Evolutionary conservation across 1,140 invertebrate species (phyloP).

Genomic region (Vanessa atalanta): DNA sequence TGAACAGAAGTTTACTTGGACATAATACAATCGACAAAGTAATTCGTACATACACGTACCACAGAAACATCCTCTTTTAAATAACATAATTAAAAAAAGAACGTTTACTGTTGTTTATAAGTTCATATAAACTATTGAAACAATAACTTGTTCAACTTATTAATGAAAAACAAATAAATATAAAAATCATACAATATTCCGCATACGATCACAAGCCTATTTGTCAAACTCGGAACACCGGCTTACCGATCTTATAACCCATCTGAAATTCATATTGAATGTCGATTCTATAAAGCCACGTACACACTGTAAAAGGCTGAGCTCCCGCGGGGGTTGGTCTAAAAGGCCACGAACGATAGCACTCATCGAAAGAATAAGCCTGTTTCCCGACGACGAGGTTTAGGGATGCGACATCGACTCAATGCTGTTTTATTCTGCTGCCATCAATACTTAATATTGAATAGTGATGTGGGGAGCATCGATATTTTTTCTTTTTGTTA

Average conservation of each 20-base stretch:
- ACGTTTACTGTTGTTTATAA: no score
- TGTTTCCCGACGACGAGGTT: conserved; percentile 76
- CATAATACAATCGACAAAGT: no score
- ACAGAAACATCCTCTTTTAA: no score
- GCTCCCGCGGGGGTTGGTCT: conserved; percentile 63
- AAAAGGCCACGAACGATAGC: conserved; percentile 72
- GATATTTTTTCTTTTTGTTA: background rate
- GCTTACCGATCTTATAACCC: conserved; percentile 68
- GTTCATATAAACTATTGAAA: no score
- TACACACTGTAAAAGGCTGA: conserved; percentile 76
- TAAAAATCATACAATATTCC: conserved; percentile 19
- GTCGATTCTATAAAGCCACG: conserved; percentile 71
- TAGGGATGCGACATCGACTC: conserved; percentile 72
- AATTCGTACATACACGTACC: no score
- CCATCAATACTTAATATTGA: conserved; percentile 79
- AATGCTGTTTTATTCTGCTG: conserved; percentile 78
- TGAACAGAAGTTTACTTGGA: no score
- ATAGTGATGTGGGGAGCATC: conserved; percentile 49
- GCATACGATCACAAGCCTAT: conserved; percentile 53
- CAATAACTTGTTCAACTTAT: background rate
- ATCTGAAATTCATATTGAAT: conserved; percentile 77
- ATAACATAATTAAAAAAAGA: no score
- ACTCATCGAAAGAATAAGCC: conserved; percentile 79
- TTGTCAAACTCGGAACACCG: conserved; percentile 63
- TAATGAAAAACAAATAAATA: conserved; percentile 5